phyloP scores from a whole-genome alignment of 2,888 invertebrate genomes.

The Campoletis raptor region DNA sequence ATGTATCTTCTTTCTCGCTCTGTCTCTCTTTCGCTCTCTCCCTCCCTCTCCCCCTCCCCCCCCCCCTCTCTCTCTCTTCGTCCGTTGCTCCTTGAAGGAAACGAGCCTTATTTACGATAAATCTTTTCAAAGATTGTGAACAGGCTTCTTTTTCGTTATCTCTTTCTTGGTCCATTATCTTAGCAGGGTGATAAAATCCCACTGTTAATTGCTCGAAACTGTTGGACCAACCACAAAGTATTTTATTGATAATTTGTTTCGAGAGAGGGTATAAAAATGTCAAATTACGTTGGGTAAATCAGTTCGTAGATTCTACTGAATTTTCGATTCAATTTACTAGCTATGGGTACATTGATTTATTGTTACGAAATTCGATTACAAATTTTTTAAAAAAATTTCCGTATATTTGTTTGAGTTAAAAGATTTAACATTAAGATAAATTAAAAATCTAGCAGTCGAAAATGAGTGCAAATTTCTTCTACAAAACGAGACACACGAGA shows the following conservation, averaged over 20 bases:
- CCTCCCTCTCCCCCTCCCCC: conserved; percentile 32
- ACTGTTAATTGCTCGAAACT: conserved; percentile 30
- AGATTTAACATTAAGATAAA: too few species aligned
- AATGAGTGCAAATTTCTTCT: conserved; percentile 20
- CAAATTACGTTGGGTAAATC: conserved; percentile 1
- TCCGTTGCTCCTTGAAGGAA: conserved; percentile 31
- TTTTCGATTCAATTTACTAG: neutral
- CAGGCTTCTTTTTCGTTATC: conserved; percentile 23
- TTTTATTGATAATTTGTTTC: conserved; percentile 15
- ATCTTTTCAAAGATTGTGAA: conserved; percentile 49
- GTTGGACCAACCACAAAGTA: conserved; percentile 2
- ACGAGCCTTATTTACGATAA: conserved; percentile 55
- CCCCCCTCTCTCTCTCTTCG: conserved; percentile 42
- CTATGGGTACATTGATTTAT: neutral
- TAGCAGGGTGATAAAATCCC: conserved; percentile 37
- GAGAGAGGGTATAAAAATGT: conserved; percentile 6
- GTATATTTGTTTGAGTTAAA: too few species aligned
- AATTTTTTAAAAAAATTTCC: too few species aligned
- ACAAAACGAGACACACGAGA: conserved; percentile 15
- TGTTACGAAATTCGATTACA: neutral
- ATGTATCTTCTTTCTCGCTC: conserved; percentile 13
- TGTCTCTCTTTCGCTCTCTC: conserved; percentile 19
- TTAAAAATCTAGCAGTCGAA: conserved; percentile 9
- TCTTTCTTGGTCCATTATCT: conserved; percentile 36
- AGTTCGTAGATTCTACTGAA: neutral